A percentile compares a stretch with the other conserved stretches of the same genome.
These are phyloP conservation scores for Pristis pectinata DNA, from an alignment of 2,797 vertebrate genomes.

Conservation along the genomic window DNA sequence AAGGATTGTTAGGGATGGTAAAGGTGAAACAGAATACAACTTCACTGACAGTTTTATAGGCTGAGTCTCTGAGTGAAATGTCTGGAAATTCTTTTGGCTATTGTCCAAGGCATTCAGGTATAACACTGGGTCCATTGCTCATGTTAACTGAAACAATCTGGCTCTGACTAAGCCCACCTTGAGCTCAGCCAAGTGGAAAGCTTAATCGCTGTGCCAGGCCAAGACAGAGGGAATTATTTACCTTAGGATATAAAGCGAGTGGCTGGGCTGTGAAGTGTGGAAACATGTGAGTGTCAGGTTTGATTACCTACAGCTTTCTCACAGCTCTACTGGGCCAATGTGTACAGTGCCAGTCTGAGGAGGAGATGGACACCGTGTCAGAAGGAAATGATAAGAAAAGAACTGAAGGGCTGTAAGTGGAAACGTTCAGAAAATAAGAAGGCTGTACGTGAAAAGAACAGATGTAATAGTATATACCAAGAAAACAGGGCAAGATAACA, in stretches of 20 bases:
- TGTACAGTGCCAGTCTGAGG: not conserved
- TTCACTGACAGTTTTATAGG: slow-evolving; percentile 79
- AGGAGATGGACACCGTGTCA: slow-evolving; percentile 5
- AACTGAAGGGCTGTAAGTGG: not conserved
- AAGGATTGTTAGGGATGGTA: slow-evolving; percentile 60
- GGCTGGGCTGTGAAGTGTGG: slow-evolving; percentile 41
- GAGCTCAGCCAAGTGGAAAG: slow-evolving; percentile 62
- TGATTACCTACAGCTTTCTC: slow-evolving; percentile 38
- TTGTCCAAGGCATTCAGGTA: slow-evolving; percentile 79
- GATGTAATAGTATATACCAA: not conserved
- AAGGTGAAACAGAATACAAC: slow-evolving; percentile 76
- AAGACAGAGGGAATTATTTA: slow-evolving; percentile 52
- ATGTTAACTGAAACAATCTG: slow-evolving; percentile 78
- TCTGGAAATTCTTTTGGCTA: slow-evolving; percentile 74
- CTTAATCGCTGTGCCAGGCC: slow-evolving; percentile 53
- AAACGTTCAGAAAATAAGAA: not conserved
- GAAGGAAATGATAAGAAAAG: slow-evolving; percentile 5
- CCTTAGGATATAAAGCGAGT: slow-evolving; percentile 46
- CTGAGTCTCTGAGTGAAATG: slow-evolving; percentile 65
- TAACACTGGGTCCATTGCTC: slow-evolving; percentile 69
- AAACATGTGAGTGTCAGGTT: slow-evolving; percentile 34
- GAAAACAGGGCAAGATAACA: too few species aligned
- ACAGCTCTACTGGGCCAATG: not conserved
- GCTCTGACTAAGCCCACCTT: slow-evolving; percentile 66
- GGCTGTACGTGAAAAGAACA: not conserved